A percentile compares a stretch with the other conserved stretches of the same genome.
Evolutionary conservation across 2,113 vertebrate genomes (phyloP).

Genomic region (Myiozetetes cayanensis): DNA sequence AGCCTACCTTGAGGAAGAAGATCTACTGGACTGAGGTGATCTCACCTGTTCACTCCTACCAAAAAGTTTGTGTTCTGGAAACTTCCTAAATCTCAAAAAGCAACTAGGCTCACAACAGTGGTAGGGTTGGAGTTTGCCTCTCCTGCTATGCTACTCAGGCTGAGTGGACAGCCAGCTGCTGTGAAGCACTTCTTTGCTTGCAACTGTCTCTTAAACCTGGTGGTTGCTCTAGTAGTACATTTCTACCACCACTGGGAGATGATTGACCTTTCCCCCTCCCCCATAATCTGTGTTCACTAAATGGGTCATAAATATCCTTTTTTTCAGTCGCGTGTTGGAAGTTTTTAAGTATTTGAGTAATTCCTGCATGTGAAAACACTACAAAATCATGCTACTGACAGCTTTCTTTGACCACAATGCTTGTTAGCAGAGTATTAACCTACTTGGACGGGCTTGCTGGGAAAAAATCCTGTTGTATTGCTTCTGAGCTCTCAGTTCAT

Average conservation of each 20-base stretch:
- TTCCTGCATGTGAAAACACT: neutral
- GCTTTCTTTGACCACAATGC: neutral
- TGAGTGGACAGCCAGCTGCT: neutral
- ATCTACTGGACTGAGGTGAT: neutral
- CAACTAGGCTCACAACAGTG: neutral
- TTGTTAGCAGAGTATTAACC: neutral
- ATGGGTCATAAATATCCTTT: neutral
- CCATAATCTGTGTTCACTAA: neutral
- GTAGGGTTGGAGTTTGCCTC: neutral
- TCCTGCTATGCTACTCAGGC: neutral
- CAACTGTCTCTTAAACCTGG: neutral
- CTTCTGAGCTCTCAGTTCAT: neutral
- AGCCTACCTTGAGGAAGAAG: neutral
- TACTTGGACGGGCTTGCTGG: neutral
- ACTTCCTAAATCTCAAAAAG: neutral
- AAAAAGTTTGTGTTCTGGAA: neutral
- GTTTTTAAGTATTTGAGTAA: neutral
- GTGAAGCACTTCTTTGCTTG: neutral
- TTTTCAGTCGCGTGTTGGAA: neutral
- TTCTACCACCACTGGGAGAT: neutral
- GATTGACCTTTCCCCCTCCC: neutral
- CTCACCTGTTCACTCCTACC: neutral
- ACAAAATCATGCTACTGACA: neutral
- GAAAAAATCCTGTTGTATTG: neutral
- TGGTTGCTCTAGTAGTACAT: neutral